Base-by-base conservation (phyloP, 2,113 vertebrate genomes). In the Rhinogobius similis region DNA sequence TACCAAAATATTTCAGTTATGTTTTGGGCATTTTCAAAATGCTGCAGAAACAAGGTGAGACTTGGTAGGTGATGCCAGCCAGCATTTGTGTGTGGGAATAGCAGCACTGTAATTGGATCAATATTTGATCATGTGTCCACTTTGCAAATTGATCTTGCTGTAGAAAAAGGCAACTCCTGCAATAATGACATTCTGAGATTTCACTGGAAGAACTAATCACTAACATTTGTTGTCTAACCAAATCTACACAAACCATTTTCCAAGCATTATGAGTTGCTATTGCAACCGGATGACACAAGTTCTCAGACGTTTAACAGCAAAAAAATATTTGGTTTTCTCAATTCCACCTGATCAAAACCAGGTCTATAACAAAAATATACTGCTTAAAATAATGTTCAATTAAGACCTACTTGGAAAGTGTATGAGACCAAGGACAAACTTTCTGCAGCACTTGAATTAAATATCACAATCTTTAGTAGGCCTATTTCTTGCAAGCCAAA, bases 91-190 rank as follows among this genome's bases (percentile, higher is more conserved):
- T 4, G 29, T 62, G 43, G 23, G 16, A 80, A 62, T 38, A 64
- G 53, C 20, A 6, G 39, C 50, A 43, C 16, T 32, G 44, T 41
- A 36, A 61, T 50, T 29, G 10, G 66, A 77, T 80, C 74, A 67
- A 82, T 78, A 63, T 41, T 48, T 32, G 10, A 67, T 63, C 41
- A 38, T 38, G 52, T 68, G 48, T 67, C 64, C 53, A 67, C 68
- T 80, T 65, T 26, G 29, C 5, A 16, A 10, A 78, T 75, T 67
- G 76, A 82, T 84, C 82, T 76, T 29, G 59, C 43, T n/a, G 27
- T 55, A 18, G 72, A 64, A 55, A 76, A 53, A 73, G 41, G 59
- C 64, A 58, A 55, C 75, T 72, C 66, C 6, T 73, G 46, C 68
- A 69, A 52, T 55, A 65, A 80, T 82, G 50, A 66, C 13, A 1